Evolutionary conservation across 2,113 vertebrate genomes (phyloP), one percentile per base, ranked within the genome.

Genomic region (Heptranchias perlo): DNA sequence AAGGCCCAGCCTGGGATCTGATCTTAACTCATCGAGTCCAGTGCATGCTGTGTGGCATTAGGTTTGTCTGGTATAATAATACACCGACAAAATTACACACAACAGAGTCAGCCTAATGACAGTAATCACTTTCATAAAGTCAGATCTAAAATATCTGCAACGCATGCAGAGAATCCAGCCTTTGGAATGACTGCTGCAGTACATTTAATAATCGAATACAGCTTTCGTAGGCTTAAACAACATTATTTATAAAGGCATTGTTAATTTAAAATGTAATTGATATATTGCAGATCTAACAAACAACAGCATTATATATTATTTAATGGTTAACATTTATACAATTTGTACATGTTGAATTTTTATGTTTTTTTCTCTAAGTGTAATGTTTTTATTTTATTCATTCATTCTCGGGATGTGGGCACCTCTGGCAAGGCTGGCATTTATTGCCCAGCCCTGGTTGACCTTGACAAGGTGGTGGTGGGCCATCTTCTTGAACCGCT

Each of bases 201-300:
- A 52, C 28, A 16, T 49, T 73, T 28, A 52, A 95, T 95, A 95
- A 95, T 95, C 65, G 1, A 52, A 35, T 16, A 2, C 94, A 95
- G 47, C 23, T 73, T 31, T 5, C 4, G 23, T 47, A 35, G 65
- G 47, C 47, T 69, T 52, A 73, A 58, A 91, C 7, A 21, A 35
- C 87, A 69, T 95, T 73, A 95, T 95, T 95, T 69, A 69, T 67
- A 95, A 52, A 67, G 65, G 28, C 58, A 31, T 25, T 69, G 28
- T 69, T 95, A 95, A 67, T 95, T 67, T n/a, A 47, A 95, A 95
- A 95, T 95, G 94, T 65, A 52, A 95, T 94, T 69, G 39, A 39
- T 49, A 49, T 52, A 69, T 49, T 35, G 47, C 64, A 94, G n/a
- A 67, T 44, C 44, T 64, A 95, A 95, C 44, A 31, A 69, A 47